Evolutionary conservation across 2,113 vertebrate genomes (phyloP).

Genomic region (Emydocephalus ijimae): DNA sequence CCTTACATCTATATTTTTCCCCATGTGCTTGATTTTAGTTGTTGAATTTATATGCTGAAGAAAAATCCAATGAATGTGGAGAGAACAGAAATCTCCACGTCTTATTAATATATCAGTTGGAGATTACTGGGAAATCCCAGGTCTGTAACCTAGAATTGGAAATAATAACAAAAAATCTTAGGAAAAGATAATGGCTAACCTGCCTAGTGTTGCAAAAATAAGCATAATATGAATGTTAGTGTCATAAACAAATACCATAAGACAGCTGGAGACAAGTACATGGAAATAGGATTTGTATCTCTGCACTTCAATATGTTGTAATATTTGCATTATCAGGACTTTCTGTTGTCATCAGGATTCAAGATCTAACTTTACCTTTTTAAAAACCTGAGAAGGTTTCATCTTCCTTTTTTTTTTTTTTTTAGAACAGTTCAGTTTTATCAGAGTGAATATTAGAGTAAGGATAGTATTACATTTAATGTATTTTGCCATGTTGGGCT

Average conservation of each 20-base stretch:
- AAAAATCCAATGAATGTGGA: not conserved
- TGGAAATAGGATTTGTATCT: not conserved
- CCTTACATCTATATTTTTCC: not conserved
- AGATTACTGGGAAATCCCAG: not conserved
- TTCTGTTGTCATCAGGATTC: not conserved
- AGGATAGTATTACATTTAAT: not conserved
- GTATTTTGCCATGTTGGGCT: not conserved
- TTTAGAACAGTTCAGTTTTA: not conserved
- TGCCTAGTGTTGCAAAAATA: not conserved
- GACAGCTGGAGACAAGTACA: not conserved
- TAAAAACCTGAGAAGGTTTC: not conserved
- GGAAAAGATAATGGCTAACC: not conserved
- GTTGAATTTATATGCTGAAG: not conserved
- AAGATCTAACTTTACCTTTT: not conserved
- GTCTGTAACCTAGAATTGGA: not conserved
- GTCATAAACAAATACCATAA: not conserved
- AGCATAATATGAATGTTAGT: not conserved
- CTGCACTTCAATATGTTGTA: not conserved
- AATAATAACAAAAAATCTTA: not conserved
- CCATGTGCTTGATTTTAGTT: not conserved
- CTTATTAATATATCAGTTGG: not conserved
- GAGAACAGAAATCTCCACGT: not conserved
- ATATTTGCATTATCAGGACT: not conserved
- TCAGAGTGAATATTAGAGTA: not conserved
- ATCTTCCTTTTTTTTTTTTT: not conserved